Conservation (phyloP, 2,888 invertebrate genomes). For the Bhutanitis thaidina region DNA sequence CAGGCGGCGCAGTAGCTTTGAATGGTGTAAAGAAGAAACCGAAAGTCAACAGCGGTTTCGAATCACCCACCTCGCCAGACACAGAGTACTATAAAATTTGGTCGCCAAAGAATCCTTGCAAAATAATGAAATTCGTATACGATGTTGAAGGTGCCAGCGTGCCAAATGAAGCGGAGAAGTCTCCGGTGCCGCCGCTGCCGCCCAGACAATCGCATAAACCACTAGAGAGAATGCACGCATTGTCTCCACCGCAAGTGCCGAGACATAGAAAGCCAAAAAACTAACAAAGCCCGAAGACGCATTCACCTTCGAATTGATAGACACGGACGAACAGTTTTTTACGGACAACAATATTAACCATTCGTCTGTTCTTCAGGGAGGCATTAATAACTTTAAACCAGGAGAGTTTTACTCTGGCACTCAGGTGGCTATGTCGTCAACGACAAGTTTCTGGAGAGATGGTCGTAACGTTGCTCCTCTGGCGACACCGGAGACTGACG, state of each 20-base stretch:
- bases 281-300: conserved; percentile 85
- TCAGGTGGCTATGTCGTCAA: conserved; percentile 56
- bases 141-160: conserved; percentile 72
- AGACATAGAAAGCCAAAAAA: conserved; percentile 84
- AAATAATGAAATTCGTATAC: conserved; percentile 77
- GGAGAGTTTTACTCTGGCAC: conserved; percentile 74
- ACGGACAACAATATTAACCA: conserved; percentile 73
- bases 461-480: conserved; percentile 76
- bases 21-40: conserved; percentile 84
- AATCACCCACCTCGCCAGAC: conserved; percentile 78
- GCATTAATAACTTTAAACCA: conserved; percentile 68
- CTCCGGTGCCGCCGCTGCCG: conserved; percentile 85
- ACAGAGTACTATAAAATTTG: conserved; percentile 85
- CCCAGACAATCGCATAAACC: conserved; percentile 87
- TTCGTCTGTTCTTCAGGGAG: conserved; percentile 59
- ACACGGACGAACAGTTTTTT: conserved; percentile 86
- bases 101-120: conserved; percentile 82
- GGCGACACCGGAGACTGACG: conserved; percentile 82
- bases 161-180: conserved; percentile 80
- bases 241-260: conserved; percentile 84
- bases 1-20: conserved; percentile 60
- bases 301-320: conserved; percentile 91
- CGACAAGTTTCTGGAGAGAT: conserved; percentile 62
- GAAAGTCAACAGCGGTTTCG: conserved; percentile 71
- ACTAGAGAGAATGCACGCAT: conserved; percentile 86